phyloP scores from a whole-genome alignment of 2,888 invertebrate species.

The Drosophila testacea region DNA sequence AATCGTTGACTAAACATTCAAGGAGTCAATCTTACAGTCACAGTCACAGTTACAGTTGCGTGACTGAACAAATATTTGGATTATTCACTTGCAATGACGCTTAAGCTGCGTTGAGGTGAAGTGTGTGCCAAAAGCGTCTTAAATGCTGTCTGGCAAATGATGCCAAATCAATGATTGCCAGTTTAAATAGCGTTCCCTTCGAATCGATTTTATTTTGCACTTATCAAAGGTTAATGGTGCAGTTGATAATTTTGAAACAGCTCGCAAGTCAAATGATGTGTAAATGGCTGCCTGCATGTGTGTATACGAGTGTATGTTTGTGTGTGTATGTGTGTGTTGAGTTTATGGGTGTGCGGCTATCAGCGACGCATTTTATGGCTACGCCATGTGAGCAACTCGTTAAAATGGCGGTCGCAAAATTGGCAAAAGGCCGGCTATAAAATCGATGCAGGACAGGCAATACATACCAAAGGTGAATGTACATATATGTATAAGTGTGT shows the following conservation, averaged over 20 bases:
- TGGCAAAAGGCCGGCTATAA: slow-evolving; percentile 64
- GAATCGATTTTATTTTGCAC: slow-evolving; percentile 25
- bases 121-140: slow-evolving; percentile 1
- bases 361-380: slow-evolving; percentile 56
- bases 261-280: slow-evolving; percentile 72
- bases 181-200: slow-evolving; percentile 13
- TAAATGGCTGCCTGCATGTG: slow-evolving; percentile 42
- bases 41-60: slow-evolving; percentile 1
- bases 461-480: slow-evolving; percentile 30
- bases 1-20: slow-evolving; percentile 16
- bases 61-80: slow-evolving; percentile 31
- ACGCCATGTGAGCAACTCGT: slow-evolving; percentile 61
- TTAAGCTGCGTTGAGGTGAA: slow-evolving; percentile 14
- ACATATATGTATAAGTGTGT: slow-evolving; percentile 1
- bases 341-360: slow-evolving; percentile 52
- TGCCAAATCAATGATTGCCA: slow-evolving; percentile 31
- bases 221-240: slow-evolving; percentile 68
- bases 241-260: slow-evolving; percentile 65
- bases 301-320: slow-evolving; percentile 16
- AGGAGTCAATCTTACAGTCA: slow-evolving; percentile 11
- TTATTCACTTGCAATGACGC: slow-evolving; percentile 20
- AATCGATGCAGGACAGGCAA: slow-evolving; percentile 66
- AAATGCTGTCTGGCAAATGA: slow-evolving; percentile 8
- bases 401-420: slow-evolving; percentile 67
- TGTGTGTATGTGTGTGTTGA: slow-evolving; percentile 24